Base-by-base conservation (phyloP, 2,888 invertebrate genomes). In the Noctua comes region DNA sequence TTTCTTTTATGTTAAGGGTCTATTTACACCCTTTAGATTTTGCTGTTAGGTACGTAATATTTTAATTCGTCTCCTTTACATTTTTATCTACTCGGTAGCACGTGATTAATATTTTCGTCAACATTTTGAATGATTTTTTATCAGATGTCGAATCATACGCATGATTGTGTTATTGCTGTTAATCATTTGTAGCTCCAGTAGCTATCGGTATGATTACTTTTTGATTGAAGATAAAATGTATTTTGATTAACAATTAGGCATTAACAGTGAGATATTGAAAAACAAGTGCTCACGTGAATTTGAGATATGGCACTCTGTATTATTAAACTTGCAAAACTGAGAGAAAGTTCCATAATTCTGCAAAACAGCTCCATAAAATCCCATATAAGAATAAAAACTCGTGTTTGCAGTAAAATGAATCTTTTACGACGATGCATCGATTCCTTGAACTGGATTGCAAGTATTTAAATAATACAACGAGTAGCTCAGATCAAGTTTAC, bases 381-480 rank as follows among this genome's bases (percentile, higher is more conserved):
- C 82, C 79, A 76, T 82, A 62, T 71, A 77, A n/a, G 70, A 76
- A 74, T 65, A 75, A 73, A 86, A 75, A 59, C 18, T 27, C 64
- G 13, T 69, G 68, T 74, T 80, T 82, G 66, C 78, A 73, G 80
- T 83, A 81, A 87, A 82, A 65, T 81, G 46, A 66, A 81, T 80
- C 43, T 68, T 80, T 83, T 82, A 82, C 64, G 75, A 77, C 75
- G 86, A 83, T 54, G 79, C 86, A 78, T 80, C 66, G 88, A 88
- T 88, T 90, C 95, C 95, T 95, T 95, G 95, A 93, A 92, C 95
- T 94, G 88, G 89, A 92, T 94, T 90, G 80, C 91, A 73, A 91
- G 92, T 93, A 92, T 93, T 93, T 88, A 93, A 93, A 93, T 93
- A 88, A 89, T 88, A 88, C 87, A 84, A 86, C 86, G 80, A 87